A percentile compares a stretch with the other conserved stretches of the same genome.
These are phyloP conservation scores for Semicossyphus pulcher DNA, from an alignment of 2,113 vertebrate species.

Conservation along the genomic window DNA sequence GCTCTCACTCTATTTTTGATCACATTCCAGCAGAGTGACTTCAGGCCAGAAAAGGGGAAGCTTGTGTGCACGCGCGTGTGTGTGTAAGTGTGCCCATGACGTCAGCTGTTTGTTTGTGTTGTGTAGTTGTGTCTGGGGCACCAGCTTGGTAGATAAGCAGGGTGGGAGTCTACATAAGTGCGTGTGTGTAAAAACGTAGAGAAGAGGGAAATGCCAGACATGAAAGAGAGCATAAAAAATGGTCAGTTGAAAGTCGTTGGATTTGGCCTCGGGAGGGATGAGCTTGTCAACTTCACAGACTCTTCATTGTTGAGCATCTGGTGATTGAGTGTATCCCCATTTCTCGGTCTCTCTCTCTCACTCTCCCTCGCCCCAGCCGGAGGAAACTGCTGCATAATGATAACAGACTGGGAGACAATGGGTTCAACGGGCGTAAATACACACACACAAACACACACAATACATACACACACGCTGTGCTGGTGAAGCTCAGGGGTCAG, in stretches of 20 bases:
- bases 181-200: not conserved
- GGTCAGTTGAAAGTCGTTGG: conserved; percentile 22
- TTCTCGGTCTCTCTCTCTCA: conserved; percentile 34
- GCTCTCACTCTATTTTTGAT: conserved; percentile 66
- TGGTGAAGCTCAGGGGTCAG: conserved; percentile 50
- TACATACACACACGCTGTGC: conserved; percentile 39
- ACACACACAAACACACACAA: conserved; percentile 15
- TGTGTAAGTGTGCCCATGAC: conserved; percentile 47
- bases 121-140: conserved; percentile 67
- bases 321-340: conserved; percentile 58
- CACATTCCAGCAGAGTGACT: conserved; percentile 68
- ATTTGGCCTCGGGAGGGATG: conserved; percentile 45
- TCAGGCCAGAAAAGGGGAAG: conserved; percentile 44
- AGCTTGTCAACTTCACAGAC: conserved; percentile 56
- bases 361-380: conserved; percentile 37
- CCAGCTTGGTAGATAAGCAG: conserved; percentile 65
- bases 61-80: conserved; percentile 15
- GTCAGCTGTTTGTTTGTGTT: conserved; percentile 66
- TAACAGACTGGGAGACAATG: conserved; percentile 76
- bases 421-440: conserved; percentile 56
- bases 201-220: conserved; percentile 51
- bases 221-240: conserved; percentile 41
- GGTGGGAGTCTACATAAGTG: conserved; percentile 26
- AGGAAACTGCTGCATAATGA: conserved; percentile 80
- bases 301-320: conserved; percentile 60